phyloP scores from a whole-genome alignment of 2,113 vertebrate species.

The Brachyhypopomus occidentalis region DNA sequence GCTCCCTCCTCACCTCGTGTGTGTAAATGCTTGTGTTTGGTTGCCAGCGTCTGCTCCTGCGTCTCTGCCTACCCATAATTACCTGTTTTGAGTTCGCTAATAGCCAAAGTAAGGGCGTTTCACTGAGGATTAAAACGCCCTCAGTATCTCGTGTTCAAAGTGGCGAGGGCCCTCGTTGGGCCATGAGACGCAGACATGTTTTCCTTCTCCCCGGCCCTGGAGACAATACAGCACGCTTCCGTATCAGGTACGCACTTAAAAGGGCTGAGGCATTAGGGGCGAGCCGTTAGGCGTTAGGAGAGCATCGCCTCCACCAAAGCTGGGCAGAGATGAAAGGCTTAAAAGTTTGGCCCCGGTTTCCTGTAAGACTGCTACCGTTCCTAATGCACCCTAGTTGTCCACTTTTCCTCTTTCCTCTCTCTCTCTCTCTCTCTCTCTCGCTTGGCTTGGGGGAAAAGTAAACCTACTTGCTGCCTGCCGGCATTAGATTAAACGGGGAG shows the following conservation, averaged over 20 bases:
- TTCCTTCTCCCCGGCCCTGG: background rate
- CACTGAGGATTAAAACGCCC: constrained; percentile 66
- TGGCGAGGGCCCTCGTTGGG: constrained; percentile 65
- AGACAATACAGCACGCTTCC: constrained; percentile 67
- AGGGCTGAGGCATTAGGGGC: constrained; percentile 82
- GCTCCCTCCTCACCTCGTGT: background rate
- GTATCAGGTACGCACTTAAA: constrained; percentile 95
- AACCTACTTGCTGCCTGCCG: constrained; percentile 91
- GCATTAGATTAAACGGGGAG: constrained; percentile 99
- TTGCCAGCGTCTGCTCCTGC: background rate
- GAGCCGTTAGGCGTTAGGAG: constrained; percentile 6
- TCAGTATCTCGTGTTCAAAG: constrained; percentile 69
- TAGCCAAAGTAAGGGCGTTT: constrained; percentile 69
- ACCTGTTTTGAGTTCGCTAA: constrained; percentile 76
- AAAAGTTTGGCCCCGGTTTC: constrained; percentile 91
- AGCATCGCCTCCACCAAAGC: constrained; percentile 62
- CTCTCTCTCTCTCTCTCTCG: constrained; percentile 57
- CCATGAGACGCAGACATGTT: constrained; percentile 12
- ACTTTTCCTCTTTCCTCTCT: constrained; percentile 42
- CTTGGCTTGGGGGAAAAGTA: constrained; percentile 87
- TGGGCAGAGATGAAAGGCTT: constrained; percentile 94
- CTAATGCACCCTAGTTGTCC: constrained; percentile 44
- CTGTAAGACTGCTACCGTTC: constrained; percentile 76
- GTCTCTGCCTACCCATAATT: constrained; percentile 60
- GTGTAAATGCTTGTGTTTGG: background rate